These are phyloP conservation scores for Centropristis striata DNA, from an alignment of 2,113 vertebrate genomes.

Conservation along the genomic window DNA sequence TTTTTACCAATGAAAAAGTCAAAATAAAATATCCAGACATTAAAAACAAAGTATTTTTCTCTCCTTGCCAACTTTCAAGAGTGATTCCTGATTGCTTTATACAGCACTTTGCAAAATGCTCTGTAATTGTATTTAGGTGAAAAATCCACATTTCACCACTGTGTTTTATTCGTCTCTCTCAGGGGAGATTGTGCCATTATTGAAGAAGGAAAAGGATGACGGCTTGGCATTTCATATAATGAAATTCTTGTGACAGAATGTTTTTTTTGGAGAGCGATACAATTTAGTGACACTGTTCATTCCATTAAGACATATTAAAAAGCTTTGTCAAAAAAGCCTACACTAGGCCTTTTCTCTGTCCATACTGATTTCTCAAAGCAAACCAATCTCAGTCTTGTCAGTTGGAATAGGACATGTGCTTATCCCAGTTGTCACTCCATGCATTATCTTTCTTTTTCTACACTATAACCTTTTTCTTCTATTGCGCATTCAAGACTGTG, in stretches of 20 bases:
- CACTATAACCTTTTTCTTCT: slow-evolving; percentile 1
- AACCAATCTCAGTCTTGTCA: slow-evolving; percentile 37
- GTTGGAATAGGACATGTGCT: slow-evolving; percentile 24
- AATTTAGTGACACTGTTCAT: slow-evolving; percentile 50
- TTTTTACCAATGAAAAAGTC: slow-evolving; percentile 76
- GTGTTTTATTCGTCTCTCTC: slow-evolving; percentile 57
- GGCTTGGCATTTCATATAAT: slow-evolving; percentile 56
- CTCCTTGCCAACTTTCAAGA: slow-evolving; percentile 66
- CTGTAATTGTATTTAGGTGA: slow-evolving; percentile 80
- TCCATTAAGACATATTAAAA: slow-evolving; percentile 73
- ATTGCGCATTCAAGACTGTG: slow-evolving; percentile 3
- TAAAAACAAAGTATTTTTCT: slow-evolving; percentile 58
- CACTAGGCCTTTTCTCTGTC: slow-evolving; percentile 10
- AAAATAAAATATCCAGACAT: slow-evolving; percentile 61
- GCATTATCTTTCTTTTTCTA: background rate
- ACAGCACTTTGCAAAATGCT: slow-evolving; percentile 79
- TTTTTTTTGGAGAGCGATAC: slow-evolving; percentile 45
- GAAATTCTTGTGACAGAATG: slow-evolving; percentile 53
- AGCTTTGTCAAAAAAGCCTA: slow-evolving; percentile 57
- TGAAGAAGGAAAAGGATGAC: slow-evolving; percentile 52
- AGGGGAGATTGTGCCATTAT: slow-evolving; percentile 53
- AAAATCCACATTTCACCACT: slow-evolving; percentile 73
- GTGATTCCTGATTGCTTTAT: slow-evolving; percentile 71
- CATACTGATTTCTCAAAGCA: slow-evolving; percentile 14
- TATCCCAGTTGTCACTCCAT: background rate